These are phyloP conservation scores for Strigamia crassipes DNA, from an alignment of 2,888 invertebrate genomes.

Conservation along the genomic window DNA sequence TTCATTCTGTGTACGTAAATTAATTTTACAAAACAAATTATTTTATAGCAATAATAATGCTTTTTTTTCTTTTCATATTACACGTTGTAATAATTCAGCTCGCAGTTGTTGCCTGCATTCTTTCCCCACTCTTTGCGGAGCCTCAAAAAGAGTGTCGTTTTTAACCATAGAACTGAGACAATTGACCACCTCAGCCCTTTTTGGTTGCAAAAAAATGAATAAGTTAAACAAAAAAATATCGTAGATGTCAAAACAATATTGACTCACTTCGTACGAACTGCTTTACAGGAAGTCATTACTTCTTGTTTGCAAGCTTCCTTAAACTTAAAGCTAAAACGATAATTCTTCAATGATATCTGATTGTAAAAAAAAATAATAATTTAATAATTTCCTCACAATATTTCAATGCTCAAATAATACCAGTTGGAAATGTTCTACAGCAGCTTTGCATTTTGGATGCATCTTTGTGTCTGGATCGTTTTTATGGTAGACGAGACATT, in stretches of 20 bases:
- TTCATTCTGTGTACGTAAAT: slow-evolving; percentile 70
- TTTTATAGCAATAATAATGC: slow-evolving; percentile 14
- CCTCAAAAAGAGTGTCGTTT: slow-evolving; percentile 77
- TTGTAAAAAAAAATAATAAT: slow-evolving; percentile 25
- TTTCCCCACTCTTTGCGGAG: slow-evolving; percentile 78
- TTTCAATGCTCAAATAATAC: slow-evolving; percentile 53
- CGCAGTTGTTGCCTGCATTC: slow-evolving; percentile 89
- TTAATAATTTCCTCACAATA: neutral
- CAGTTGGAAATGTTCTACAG: slow-evolving; percentile 96
- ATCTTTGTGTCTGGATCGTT: slow-evolving; percentile 79
- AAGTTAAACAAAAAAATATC: neutral
- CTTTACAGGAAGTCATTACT: slow-evolving; percentile 67
- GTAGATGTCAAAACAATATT: slow-evolving; percentile 29
- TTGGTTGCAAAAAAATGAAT: neutral
- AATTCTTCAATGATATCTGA: slow-evolving; percentile 83
- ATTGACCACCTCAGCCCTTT: slow-evolving; percentile 71
- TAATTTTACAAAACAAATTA: slow-evolving; percentile 50
- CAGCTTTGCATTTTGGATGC: slow-evolving; percentile 82
- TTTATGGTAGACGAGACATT: slow-evolving; percentile 90
- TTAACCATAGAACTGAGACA: slow-evolving; percentile 89
- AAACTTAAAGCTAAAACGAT: slow-evolving; percentile 90
- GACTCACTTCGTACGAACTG: slow-evolving; percentile 57
- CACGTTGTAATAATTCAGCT: slow-evolving; percentile 82
- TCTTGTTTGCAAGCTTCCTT: slow-evolving; percentile 88
- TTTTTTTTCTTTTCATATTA: slow-evolving; percentile 55